A percentile compares a stretch with the other conserved stretches of the same genome.
Conservation (phyloP, 2,113 vertebrate genomes). For the Saguinus midas region DNA sequence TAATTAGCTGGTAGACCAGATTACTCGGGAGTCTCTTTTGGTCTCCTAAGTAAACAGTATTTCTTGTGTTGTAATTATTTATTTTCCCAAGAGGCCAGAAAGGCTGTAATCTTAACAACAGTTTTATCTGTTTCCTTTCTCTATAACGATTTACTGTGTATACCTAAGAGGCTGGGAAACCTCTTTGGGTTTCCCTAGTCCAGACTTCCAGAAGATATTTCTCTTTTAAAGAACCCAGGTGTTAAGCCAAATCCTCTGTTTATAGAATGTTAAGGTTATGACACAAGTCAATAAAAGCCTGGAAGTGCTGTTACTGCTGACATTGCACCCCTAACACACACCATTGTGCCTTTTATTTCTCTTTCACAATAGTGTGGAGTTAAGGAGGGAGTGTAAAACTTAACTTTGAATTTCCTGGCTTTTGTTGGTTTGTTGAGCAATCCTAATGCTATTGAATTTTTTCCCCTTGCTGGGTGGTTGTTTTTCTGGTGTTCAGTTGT, state of each 20-base stretch:
- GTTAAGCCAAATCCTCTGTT: slow-evolving; percentile 64
- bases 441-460: slow-evolving; percentile 64
- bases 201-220: slow-evolving; percentile 61
- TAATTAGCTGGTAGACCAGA: slow-evolving; percentile 62
- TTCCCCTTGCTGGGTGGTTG: slow-evolving; percentile 33
- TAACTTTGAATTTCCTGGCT: slow-evolving; percentile 80
- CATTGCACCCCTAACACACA: slow-evolving; percentile 34
- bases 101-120: slow-evolving; percentile 67
- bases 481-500: slow-evolving; percentile 66
- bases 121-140: slow-evolving; percentile 75
- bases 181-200: slow-evolving; percentile 43
- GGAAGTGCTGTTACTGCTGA: slow-evolving; percentile 61
- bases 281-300: slow-evolving; percentile 72
- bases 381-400: slow-evolving; percentile 75
- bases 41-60: slow-evolving; percentile 74
- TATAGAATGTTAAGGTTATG: slow-evolving; percentile 76
- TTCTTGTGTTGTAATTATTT: slow-evolving; percentile 74
- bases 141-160: slow-evolving; percentile 65
- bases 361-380: slow-evolving; percentile 55
- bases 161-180: slow-evolving; percentile 58
- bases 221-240: slow-evolving; percentile 71
- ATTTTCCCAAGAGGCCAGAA: slow-evolving; percentile 73
- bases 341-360: slow-evolving; percentile 73
- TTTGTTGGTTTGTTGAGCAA: slow-evolving; percentile 72
- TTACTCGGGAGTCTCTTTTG: slow-evolving; percentile 68